Evolutionary conservation across 2,113 vertebrate species (phyloP), one percentile per base, ranked within the genome.

Genomic region (Sander lucioperca): DNA sequence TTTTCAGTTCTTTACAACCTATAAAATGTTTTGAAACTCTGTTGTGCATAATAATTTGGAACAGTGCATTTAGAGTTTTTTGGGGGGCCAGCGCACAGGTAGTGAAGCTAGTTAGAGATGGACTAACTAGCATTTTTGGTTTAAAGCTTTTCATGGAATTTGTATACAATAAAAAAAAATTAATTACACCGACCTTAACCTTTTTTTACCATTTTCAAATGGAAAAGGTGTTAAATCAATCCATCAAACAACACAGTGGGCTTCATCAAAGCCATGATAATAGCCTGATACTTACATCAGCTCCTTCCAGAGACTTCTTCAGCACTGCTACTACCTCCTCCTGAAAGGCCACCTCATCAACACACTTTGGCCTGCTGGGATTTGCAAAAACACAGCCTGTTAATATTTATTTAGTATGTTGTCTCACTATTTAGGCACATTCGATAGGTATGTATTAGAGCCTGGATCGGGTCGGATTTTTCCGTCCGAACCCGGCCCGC

Each of bases 311-410:
- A 68, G 97, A 97, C 74, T 98, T 99, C 93, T 99, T 99, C 80
- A 99, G 89, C 13, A 99, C 97, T 18, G 97, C 96, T 63, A 99
- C 96, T 72, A 98, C 97, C 93, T 99, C 98, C 72, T 99, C 98
- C 91, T 99, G 98, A 90, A 96, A 99, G 19, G 98, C 98, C 0
- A 99, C 97, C 84, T 99, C 98, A 93, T 98, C 96, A 43, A 99
- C 96, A 64, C 96, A 97, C 92, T 97, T 99, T 1, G 98, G 98
- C n/a, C 98, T 96, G 91, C 98, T 99, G 89, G 19, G 57, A 56
- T 65, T 27, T 13, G n/a, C 6, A 73, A 13, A 89, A 51, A 80
- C 25, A 85, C 16, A 51, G 14, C 0, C 4, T 15, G 33, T 69
- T 62, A 65, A 21, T 14, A 57, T 58, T 1, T 6, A 45, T 59